Evolutionary conservation across 2,113 vertebrate genomes (phyloP), one percentile per base, ranked within the genome.

Genomic region (Malaclemys terrapin): DNA sequence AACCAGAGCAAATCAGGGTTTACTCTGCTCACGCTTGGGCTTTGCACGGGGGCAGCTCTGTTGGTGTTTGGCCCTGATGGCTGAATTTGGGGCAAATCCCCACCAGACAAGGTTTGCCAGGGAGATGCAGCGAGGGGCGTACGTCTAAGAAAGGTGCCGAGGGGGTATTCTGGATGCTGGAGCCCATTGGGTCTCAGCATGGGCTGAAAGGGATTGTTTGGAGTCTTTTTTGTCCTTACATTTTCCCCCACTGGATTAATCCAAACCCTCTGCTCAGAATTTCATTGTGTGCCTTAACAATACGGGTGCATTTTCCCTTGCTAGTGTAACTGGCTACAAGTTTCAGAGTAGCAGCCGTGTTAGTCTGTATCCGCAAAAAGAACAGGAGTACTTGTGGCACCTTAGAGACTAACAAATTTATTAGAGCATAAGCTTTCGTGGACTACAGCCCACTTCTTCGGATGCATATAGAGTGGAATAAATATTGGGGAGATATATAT

Each of bases 91-190:
- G 56, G 25, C 59, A 7, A 24, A 52, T 62, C 24, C 81, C 24
- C 20, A 2, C 0, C 4, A 14, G 17, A 0, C 42, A 56, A 38
- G 76, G 17, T 3, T 11, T 1, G 9, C 11, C n/a, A 1, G 52
- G 22, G 2, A 80, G n/a, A n/a, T 2, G 5, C 4, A 57, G 10
- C 27, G 12, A 72, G 5, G 13, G 14, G 4, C 6, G 47, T 0
- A 0, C 0, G 0, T 52, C 45, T 65, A 19, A 35, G 14, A 80
- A 4, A 85, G 6, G 50, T 38, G 19, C 0, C 54, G 27, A 2
- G 6, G 62, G 6, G 31, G 7, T 31, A 35, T 35, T 50, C 42
- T 2, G 0, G 27, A 62, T 94, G 56, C 27, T 45, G 27, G 2
- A 3, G 0, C 53, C 45, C 50, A 54, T 49, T 65, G 82, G 62